These are phyloP conservation scores for Synanthedon tipuliformis DNA, from an alignment of 2,888 invertebrate genomes.

Conservation along the genomic window DNA sequence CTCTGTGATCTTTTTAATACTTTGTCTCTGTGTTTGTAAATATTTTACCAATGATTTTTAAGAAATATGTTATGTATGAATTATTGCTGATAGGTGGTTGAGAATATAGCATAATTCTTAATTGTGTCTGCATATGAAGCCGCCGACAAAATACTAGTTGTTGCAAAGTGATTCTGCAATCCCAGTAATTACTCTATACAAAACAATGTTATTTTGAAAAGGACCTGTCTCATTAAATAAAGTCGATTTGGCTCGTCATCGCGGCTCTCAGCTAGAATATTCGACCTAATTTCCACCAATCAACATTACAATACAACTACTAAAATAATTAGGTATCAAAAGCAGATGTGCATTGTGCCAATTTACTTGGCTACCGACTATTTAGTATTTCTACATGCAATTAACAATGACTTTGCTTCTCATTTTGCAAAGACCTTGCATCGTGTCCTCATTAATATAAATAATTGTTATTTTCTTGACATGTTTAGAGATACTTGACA, in stretches of 20 bases:
- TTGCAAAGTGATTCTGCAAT: too few species aligned
- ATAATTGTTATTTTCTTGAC: not conserved
- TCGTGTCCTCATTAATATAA: not conserved
- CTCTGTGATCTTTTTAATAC: too few species aligned
- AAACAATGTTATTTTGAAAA: conserved; percentile 2
- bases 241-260: not conserved
- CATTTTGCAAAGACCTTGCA: not conserved
- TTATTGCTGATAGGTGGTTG: too few species aligned
- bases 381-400: not conserved
- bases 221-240: not conserved
- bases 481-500: too few species aligned
- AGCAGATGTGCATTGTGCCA: not conserved
- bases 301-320: not conserved
- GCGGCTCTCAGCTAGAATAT: not conserved
- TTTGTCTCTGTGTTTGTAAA: too few species aligned
- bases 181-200: not conserved
- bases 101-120: too few species aligned
- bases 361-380: conserved; percentile 6
- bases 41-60: too few species aligned
- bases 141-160: too few species aligned
- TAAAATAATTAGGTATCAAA: not conserved
- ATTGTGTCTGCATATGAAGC: too few species aligned
- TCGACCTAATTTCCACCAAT: not conserved
- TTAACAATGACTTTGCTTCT: not conserved
- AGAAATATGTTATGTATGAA: too few species aligned